Base-by-base conservation (phyloP, 1,140 invertebrate species). In the Littorina saxatilis region DNA sequence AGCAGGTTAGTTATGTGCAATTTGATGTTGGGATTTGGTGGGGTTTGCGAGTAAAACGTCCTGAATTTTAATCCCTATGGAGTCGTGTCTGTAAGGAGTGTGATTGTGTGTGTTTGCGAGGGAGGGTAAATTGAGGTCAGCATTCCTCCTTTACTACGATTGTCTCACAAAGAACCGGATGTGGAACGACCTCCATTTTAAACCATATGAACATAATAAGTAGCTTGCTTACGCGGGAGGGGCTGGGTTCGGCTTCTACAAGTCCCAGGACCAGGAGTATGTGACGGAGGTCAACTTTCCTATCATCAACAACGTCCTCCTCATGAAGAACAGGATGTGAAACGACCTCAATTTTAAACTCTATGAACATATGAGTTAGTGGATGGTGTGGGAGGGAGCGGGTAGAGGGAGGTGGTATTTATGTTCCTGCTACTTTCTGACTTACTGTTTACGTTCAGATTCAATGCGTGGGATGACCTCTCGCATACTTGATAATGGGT, bases 301-400 rank as follows among this genome's bases (percentile, higher is more conserved):
- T n/a, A 78, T 92, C 15, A 84, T 87, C 13, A 87, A 86, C 74
- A 90, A 90, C 73, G 90, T 91, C 81, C 81, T 91, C n/a, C 80
- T 89, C 27, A 85, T 87, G 70, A 91, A 92, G 80, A 89, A 88
- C 72, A 61, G 91, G 23, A 90, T 92, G 87, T 92, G 91, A 91
- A 89, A 87, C 72, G 90, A 91, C 43, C 75, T 91, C 2, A 87
- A 90, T 55, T 81, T 85, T 7, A 90, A 88, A 55, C 83, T 81
- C 23, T 87, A 90, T 20, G 84, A 81, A 81, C 86, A 91, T 87
- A 90, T 91, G 81, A 82, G 83, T 82, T 17, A 61, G 43, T 47
- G 43, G 43, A 9, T 5, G 17, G 43, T 47, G 43, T 47, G 43
- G 7, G n/a, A n/a, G n/a, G n/a, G n/a, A n/a, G n/a, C n/a, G n/a